Evolutionary conservation across 2,888 invertebrate species (phyloP).

Genomic region (Pristionchus entomophagus): DNA sequence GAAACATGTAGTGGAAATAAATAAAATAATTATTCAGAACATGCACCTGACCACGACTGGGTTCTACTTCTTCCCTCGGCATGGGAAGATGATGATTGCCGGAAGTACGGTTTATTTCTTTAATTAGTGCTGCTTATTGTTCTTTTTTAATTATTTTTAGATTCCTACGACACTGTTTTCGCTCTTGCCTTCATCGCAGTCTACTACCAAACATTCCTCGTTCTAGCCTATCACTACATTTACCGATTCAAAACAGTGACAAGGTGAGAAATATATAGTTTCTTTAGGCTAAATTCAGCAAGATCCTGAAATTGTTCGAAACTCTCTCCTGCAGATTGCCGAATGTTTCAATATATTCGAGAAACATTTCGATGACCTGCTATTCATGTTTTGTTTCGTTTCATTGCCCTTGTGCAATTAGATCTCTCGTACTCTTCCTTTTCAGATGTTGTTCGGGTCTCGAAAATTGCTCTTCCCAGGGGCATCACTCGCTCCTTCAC

Average conservation of each 20-base stretch:
- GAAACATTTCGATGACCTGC: too few species aligned
- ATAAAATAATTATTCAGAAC: background rate
- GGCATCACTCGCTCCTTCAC: conserved; percentile 4
- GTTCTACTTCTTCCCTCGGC: background rate
- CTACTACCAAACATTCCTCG: conserved; percentile 37
- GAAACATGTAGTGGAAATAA: background rate
- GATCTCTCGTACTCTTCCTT: too few species aligned
- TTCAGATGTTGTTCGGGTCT: too few species aligned
- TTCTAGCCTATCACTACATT: conserved; percentile 15
- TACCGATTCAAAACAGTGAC: background rate
- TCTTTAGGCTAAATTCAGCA: too few species aligned
- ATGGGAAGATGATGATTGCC: background rate
- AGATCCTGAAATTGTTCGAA: too few species aligned
- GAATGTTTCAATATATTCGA: too few species aligned
- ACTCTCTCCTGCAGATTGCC: too few species aligned
- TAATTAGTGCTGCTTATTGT: too few species aligned
- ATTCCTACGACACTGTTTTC: background rate
- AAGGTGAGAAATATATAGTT: background rate
- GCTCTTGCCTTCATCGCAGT: background rate
- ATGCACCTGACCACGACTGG: conserved; percentile 13
- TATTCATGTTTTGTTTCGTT: too few species aligned
- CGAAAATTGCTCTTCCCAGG: background rate
- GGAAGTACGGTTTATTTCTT: background rate
- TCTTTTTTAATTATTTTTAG: background rate
- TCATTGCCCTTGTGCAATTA: too few species aligned